A percentile compares a stretch with the other conserved stretches of the same genome.
Conservation (phyloP, 2,797 vertebrate genomes). For the Eutrigla gurnardus region DNA sequence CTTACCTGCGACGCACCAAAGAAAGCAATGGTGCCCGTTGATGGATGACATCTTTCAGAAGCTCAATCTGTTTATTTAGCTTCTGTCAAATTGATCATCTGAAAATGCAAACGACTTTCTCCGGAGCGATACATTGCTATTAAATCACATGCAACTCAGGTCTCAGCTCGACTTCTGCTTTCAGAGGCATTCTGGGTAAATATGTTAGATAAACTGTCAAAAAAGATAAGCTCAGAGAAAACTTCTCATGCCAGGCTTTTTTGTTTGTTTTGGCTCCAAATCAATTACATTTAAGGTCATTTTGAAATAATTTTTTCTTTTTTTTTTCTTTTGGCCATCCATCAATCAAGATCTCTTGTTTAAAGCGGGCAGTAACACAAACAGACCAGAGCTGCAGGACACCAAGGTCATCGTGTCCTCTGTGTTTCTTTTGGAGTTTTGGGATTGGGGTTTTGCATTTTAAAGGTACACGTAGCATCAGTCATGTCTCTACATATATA, state of each 20-base stretch:
- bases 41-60: conserved; percentile 76
- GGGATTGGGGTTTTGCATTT: not conserved
- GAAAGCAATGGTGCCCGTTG: conserved; percentile 76
- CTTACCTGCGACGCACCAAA: conserved; percentile 71
- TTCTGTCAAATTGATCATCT: conserved; percentile 77
- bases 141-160: conserved; percentile 41
- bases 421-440: not conserved
- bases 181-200: conserved; percentile 33
- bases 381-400: conserved; percentile 21
- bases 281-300: conserved; percentile 27
- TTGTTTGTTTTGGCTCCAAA: conserved; percentile 25
- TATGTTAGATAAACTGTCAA: conserved; percentile 27
- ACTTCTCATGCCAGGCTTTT: conserved; percentile 32
- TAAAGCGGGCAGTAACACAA: conserved; percentile 4
- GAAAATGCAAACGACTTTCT: conserved; percentile 72
- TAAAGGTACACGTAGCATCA: not conserved
- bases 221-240: conserved; percentile 32
- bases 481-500: not conserved
- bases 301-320: not conserved
- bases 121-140: conserved; percentile 58
- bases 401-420: conserved; percentile 17
- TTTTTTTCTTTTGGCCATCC: not conserved
- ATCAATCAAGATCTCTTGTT: conserved; percentile 17
- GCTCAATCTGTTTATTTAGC: conserved; percentile 79
- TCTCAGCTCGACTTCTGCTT: conserved; percentile 14